A percentile compares a stretch with the other conserved stretches of the same genome.
phyloP scores from a whole-genome alignment of 2,888 invertebrate species.

The Lycaena phlaeas region DNA sequence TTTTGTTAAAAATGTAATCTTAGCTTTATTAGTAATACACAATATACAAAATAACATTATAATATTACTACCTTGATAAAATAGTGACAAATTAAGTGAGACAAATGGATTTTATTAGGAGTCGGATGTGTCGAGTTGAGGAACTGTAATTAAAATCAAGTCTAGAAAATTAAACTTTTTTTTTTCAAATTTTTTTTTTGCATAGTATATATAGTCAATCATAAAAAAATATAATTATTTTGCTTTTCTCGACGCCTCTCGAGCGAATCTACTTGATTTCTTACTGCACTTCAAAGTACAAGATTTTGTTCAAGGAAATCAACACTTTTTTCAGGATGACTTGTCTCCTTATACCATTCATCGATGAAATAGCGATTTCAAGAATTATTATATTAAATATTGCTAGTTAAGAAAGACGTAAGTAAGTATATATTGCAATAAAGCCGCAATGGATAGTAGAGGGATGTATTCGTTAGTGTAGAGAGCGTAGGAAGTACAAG shows the following conservation, averaged over 20 bases:
- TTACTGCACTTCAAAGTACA: conserved; percentile 48
- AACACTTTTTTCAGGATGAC: conserved; percentile 49
- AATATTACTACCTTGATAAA: too few relatives aligned
- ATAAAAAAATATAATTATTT: conserved; percentile 17
- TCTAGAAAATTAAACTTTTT: too few relatives aligned
- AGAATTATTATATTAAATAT: conserved; percentile 21
- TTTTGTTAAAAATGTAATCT: too few relatives aligned
- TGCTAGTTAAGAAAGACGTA: conserved; percentile 17
- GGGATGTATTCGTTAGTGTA: conserved; percentile 21
- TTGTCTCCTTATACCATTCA: conserved; percentile 23
- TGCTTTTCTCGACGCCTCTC: conserved; percentile 18
- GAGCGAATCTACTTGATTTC: conserved; percentile 33
- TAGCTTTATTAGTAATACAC: too few relatives aligned
- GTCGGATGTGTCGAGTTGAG: too few relatives aligned
- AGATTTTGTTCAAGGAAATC: conserved; percentile 48
- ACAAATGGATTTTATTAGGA: too few relatives aligned
- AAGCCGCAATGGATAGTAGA: conserved; percentile 31
- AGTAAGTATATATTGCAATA: neutral
- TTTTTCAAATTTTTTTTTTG: too few relatives aligned
- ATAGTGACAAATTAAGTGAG: too few relatives aligned
- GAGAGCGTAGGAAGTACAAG: conserved; percentile 35
- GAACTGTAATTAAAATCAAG: too few relatives aligned
- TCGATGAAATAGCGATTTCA: neutral
- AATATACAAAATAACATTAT: too few relatives aligned
- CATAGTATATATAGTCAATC: too few relatives aligned